These are phyloP conservation scores for Hyperoplus immaculatus DNA, from an alignment of 2,797 vertebrate genomes.

Conservation along the genomic window DNA sequence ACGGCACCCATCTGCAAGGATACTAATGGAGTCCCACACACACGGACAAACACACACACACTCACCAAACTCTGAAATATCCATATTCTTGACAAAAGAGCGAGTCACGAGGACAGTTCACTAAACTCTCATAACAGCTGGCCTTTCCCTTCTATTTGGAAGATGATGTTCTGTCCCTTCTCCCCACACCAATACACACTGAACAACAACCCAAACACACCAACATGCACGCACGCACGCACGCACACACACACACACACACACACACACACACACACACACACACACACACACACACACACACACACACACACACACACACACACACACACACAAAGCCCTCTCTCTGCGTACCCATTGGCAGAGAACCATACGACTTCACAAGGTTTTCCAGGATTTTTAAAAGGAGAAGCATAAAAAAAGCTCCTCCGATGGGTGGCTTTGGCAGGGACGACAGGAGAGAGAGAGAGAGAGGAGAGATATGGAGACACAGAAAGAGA, in stretches of 20 bases:
- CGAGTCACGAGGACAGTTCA: constrained; percentile 71
- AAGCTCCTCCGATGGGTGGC: constrained; percentile 85
- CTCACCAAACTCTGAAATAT: neutral
- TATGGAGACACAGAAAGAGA: constrained; percentile 85
- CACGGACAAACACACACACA: constrained; percentile 5
- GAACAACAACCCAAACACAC: constrained; percentile 11
- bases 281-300: too few relatives aligned
- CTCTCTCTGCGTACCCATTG: constrained; percentile 80
- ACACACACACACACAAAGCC: constrained; percentile 33
- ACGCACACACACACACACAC: constrained; percentile 39
- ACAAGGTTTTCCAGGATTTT: constrained; percentile 94
- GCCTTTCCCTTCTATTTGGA: constrained; percentile 81
- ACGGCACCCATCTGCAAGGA: constrained; percentile 1
- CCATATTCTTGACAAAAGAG: constrained; percentile 51
- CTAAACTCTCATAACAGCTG: constrained; percentile 90
- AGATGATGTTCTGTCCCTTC: constrained; percentile 77
- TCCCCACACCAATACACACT: constrained; percentile 19
- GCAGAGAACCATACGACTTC: constrained; percentile 94
- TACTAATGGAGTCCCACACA: neutral
- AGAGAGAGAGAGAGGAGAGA: constrained; percentile 86
- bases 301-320: constrained; percentile 31
- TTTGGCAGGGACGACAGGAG: constrained; percentile 90
- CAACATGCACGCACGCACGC: neutral
- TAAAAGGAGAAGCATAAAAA: constrained; percentile 80
- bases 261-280: constrained; percentile 40